These are phyloP conservation scores for Phataginus tetradactyla DNA, from an alignment of 2,797 vertebrate genomes.

Conservation along the genomic window DNA sequence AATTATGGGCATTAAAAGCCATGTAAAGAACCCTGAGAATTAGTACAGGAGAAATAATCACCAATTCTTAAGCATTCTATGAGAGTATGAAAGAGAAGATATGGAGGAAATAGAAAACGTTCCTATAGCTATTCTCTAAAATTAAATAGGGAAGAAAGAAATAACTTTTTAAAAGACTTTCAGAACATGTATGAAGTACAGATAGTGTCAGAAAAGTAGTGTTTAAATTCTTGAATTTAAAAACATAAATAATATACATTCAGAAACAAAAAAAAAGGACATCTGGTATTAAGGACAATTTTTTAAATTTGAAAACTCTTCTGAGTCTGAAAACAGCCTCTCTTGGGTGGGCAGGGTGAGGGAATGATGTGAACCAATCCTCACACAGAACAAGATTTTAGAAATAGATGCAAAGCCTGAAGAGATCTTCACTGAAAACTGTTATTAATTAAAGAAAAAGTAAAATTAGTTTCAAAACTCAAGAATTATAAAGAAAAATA, in stretches of 20 bases:
- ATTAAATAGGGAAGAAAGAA: neutral
- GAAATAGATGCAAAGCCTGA: neutral
- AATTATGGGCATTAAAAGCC: neutral
- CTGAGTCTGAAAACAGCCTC: neutral
- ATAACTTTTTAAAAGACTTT: conserved; percentile 10
- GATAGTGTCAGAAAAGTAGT: neutral
- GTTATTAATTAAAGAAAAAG: conserved; percentile 29
- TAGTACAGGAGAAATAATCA: neutral
- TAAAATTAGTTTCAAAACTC: conserved; percentile 1
- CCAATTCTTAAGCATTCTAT: neutral
- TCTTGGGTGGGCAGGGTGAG: neutral
- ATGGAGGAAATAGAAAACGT: conserved; percentile 3
- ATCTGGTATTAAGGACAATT: neutral
- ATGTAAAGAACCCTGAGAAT: neutral
- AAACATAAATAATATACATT: neutral
- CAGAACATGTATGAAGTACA: neutral
- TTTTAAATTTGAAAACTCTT: conserved; percentile 11
- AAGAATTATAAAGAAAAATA: neutral
- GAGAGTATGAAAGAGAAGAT: neutral
- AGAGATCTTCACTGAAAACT: neutral
- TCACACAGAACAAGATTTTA: conserved; percentile 34
- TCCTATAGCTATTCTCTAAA: neutral
- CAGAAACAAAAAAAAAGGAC: neutral
- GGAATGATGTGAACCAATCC: neutral
- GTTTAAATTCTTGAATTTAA: conserved; percentile 35